A percentile compares a stretch with the other conserved stretches of the same genome.
Conservation (phyloP, 2,113 vertebrate genomes). For the Pycnonotus jocosus region DNA sequence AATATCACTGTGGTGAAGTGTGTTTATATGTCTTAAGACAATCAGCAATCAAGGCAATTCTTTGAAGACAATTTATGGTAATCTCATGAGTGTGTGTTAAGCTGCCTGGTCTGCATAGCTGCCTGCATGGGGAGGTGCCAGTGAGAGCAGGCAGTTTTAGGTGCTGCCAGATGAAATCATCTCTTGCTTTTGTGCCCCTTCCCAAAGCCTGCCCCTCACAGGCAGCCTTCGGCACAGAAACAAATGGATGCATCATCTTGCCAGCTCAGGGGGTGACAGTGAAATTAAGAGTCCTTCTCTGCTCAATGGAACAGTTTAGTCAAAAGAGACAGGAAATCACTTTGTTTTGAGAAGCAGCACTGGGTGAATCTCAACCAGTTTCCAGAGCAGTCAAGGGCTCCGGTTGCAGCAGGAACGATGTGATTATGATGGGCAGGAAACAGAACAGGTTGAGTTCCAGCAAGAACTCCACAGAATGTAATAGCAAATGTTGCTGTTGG, state of each 20-base stretch:
- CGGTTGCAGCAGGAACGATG: neutral
- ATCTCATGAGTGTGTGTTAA: conserved; percentile 34
- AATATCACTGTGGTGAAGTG: conserved; percentile 41
- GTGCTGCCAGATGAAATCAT: conserved; percentile 51
- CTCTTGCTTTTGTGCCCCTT: neutral
- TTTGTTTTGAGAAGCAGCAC: neutral
- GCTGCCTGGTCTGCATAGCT: neutral
- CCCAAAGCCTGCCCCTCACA: neutral
- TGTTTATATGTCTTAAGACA: conserved; percentile 52
- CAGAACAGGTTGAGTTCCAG: neutral
- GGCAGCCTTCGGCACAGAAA: neutral
- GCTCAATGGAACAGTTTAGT: neutral
- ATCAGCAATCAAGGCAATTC: conserved; percentile 41
- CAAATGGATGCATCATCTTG: neutral
- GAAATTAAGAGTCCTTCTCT: conserved; percentile 16
- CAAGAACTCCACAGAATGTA: neutral
- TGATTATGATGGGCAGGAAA: neutral
- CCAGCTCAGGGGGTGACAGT: neutral
- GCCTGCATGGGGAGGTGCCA: conserved; percentile 35
- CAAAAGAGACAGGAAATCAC: neutral
- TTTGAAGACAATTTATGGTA: conserved; percentile 54
- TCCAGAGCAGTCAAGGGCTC: neutral
- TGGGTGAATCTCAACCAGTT: neutral
- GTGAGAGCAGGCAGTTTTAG: neutral
- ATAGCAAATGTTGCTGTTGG: neutral